phyloP scores from a whole-genome alignment of 1,140 invertebrate genomes.

The Drosophila oshimai region DNA sequence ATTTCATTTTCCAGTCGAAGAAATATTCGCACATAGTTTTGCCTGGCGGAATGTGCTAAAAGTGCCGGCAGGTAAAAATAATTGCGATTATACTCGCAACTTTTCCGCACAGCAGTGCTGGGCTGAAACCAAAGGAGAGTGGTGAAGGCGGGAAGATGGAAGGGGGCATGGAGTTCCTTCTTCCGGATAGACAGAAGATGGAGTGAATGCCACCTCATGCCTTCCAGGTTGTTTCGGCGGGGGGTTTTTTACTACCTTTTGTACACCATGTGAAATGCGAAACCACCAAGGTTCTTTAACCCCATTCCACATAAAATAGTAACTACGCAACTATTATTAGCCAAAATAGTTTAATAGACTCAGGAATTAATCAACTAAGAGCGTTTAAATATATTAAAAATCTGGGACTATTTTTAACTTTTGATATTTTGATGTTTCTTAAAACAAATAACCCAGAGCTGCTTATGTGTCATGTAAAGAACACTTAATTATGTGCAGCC shows the following conservation, averaged over 20 bases:
- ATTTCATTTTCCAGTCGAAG: conserved; percentile 40
- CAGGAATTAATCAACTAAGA: no score
- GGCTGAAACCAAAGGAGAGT: not conserved
- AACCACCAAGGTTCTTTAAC: not conserved
- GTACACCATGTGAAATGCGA: not conserved
- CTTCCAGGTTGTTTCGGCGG: not conserved
- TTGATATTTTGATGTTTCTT: no score
- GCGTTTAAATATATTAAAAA: no score
- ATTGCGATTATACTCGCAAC: conserved; percentile 50
- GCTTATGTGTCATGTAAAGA: no score
- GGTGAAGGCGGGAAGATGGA: not conserved
- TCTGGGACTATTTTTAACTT: no score
- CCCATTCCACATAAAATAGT: not conserved
- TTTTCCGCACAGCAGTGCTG: conserved; percentile 20
- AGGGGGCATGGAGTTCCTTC: not conserved
- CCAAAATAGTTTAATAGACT: not conserved
- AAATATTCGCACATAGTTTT: conserved; percentile 53
- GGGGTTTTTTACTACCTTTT: not conserved
- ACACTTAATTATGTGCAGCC: no score
- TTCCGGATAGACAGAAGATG: not conserved
- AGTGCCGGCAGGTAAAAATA: conserved; percentile 48
- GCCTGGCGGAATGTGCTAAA: conserved; percentile 24
- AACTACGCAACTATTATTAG: not conserved
- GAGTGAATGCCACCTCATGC: conserved; percentile 1
- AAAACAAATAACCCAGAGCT: no score